phyloP scores from a whole-genome alignment of 2,797 vertebrate genomes.

The Hapalemur alaotrensis region DNA sequence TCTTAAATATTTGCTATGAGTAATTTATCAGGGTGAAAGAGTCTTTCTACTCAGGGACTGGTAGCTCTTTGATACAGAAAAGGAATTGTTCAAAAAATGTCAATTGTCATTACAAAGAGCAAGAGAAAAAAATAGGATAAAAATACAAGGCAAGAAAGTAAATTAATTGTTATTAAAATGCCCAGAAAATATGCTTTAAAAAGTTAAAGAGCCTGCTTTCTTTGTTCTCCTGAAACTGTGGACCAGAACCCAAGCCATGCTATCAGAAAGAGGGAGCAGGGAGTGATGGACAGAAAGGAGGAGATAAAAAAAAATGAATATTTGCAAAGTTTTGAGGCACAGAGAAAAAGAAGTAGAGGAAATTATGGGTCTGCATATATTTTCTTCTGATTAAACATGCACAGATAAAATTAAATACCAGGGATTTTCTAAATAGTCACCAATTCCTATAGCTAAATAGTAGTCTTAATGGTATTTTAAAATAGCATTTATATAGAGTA shows the following conservation, averaged over 20 bases:
- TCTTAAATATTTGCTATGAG: not conserved
- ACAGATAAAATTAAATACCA: conserved; percentile 39
- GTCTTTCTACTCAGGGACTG: not conserved
- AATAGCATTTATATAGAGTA: conserved; percentile 43
- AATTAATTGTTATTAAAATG: not conserved
- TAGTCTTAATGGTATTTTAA: conserved; percentile 31
- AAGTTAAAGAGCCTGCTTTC: not conserved
- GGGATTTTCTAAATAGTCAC: conserved; percentile 31
- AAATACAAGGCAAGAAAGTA: not conserved
- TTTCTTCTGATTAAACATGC: conserved; percentile 30
- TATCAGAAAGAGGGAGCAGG: not conserved
- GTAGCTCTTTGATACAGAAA: not conserved
- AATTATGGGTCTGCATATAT: not conserved
- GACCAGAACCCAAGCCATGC: not conserved
- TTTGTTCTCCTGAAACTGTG: not conserved
- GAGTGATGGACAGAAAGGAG: not conserved
- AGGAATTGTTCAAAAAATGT: conserved; percentile 12
- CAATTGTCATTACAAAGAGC: conserved; percentile 28
- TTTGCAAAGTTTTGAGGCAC: not conserved
- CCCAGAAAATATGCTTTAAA: not conserved
- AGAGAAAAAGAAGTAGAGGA: not conserved
- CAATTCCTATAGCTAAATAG: conserved; percentile 27
- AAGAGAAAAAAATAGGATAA: not conserved
- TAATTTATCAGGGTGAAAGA: conserved; percentile 44
- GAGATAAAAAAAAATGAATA: not conserved